These are phyloP conservation scores for Heteronetta atricapilla DNA, from an alignment of 2,113 vertebrate species.

Conservation along the genomic window DNA sequence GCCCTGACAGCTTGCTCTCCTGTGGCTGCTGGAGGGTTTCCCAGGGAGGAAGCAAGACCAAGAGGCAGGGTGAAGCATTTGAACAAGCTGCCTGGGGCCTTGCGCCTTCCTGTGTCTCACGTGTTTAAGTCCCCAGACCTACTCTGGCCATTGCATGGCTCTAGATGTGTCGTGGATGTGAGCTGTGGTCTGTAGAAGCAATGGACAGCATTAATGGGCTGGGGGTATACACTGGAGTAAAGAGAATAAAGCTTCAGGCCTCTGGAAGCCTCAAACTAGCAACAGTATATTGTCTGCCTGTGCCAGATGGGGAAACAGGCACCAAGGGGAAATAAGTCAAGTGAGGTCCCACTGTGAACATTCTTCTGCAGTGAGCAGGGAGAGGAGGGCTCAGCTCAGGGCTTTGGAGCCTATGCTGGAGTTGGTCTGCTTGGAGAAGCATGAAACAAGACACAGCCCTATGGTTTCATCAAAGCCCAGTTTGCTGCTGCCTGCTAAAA, in stretches of 20 bases:
- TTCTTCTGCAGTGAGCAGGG: neutral
- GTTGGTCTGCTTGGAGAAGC: neutral
- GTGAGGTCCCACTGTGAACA: neutral
- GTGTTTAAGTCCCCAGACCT: neutral
- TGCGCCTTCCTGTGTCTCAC: rapidly evolving
- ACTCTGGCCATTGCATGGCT: neutral
- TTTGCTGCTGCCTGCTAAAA: neutral
- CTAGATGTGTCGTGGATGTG: rapidly evolving
- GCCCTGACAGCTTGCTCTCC: neutral
- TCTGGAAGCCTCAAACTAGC: neutral
- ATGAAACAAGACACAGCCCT: neutral
- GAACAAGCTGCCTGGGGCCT: neutral
- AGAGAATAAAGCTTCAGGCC: neutral
- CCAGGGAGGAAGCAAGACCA: neutral
- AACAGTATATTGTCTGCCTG: neutral
- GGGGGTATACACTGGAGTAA: rapidly evolving
- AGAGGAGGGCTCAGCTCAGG: rapidly evolving
- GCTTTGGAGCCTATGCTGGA: neutral
- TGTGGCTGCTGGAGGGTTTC: neutral
- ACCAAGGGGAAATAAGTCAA: rapidly evolving
- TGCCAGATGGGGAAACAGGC: neutral
- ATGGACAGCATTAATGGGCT: rapidly evolving
- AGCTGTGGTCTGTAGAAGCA: neutral
- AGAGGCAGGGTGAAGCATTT: neutral
- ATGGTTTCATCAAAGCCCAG: rapidly evolving